phyloP scores from a whole-genome alignment of 2,113 vertebrate genomes.

The Numenius arquata region DNA sequence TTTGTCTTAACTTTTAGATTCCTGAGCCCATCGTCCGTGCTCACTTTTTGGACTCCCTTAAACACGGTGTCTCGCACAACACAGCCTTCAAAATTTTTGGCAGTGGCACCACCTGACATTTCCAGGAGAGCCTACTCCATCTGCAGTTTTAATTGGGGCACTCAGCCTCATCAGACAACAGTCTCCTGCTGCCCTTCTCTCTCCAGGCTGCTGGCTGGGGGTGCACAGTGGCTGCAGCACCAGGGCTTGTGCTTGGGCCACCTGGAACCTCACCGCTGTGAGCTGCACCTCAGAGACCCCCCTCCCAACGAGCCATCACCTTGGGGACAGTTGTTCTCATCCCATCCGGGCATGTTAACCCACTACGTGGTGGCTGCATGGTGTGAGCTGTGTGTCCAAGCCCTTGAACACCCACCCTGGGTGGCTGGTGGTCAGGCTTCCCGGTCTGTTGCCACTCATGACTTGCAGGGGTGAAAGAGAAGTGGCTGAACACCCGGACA shows the following conservation, averaged over 20 bases:
- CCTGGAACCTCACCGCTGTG: neutral
- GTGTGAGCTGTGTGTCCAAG: neutral
- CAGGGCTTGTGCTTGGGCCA: neutral
- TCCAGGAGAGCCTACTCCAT: neutral
- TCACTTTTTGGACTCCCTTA: neutral
- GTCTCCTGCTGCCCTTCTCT: neutral
- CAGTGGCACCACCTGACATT: neutral
- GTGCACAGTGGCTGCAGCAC: neutral
- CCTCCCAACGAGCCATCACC: neutral
- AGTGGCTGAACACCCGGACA: neutral
- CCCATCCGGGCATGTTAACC: fast-evolving
- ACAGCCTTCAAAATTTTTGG: neutral
- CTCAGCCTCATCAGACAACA: fast-evolving
- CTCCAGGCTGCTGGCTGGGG: neutral
- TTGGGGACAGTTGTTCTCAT: neutral
- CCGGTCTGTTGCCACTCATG: fast-evolving
- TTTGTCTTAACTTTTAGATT: neutral
- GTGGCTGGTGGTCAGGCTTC: neutral
- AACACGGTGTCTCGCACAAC: fast-evolving
- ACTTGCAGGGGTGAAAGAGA: neutral
- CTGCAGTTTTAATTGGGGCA: neutral
- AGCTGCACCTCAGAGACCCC: neutral
- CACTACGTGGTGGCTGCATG: neutral
- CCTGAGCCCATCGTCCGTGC: neutral
- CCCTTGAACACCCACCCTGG: neutral